These are phyloP conservation scores for Xiphydria camelus DNA, from an alignment of 2,888 invertebrate genomes.

Conservation along the genomic window DNA sequence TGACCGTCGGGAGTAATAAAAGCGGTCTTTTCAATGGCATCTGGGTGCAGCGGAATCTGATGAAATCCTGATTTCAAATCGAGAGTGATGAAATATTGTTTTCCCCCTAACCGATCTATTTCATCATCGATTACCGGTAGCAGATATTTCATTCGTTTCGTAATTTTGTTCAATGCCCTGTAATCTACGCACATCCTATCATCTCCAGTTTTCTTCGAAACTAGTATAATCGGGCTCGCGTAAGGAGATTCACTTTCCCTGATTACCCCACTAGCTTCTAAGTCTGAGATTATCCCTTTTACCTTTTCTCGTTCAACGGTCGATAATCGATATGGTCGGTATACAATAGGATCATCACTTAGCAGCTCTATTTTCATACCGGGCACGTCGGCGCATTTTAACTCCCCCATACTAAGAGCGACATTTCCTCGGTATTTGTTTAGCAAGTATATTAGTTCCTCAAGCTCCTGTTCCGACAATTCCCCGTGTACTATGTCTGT, in stretches of 20 bases:
- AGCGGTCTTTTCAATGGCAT: too few species aligned
- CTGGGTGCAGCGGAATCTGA: too few species aligned
- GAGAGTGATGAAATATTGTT: slow-evolving; percentile 33
- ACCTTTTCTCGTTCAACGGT: slow-evolving; percentile 12
- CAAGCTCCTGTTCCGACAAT: too few species aligned
- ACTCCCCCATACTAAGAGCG: neutral
- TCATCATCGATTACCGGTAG: slow-evolving; percentile 48
- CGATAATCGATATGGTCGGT: slow-evolving; percentile 15
- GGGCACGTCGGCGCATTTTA: neutral
- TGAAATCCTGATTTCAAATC: too few species aligned
- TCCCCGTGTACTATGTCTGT: too few species aligned
- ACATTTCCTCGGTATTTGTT: slow-evolving; percentile 6
- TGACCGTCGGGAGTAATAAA: too few species aligned
- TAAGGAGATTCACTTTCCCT: slow-evolving; percentile 18
- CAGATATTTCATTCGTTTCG: slow-evolving; percentile 40
- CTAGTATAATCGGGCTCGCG: slow-evolving; percentile 26
- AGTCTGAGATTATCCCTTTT: slow-evolving; percentile 11
- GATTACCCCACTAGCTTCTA: slow-evolving; percentile 11
- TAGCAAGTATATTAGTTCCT: slow-evolving; percentile 3
- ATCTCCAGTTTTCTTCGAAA: slow-evolving; percentile 27
- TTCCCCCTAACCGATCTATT: slow-evolving; percentile 34
- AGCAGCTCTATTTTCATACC: slow-evolving; percentile 14
- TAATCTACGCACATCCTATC: slow-evolving; percentile 33
- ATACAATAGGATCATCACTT: slow-evolving; percentile 1
- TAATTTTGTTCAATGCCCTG: slow-evolving; percentile 37